Base-by-base conservation (phyloP, 2,113 vertebrate genomes). In the Nasalis larvatus region DNA sequence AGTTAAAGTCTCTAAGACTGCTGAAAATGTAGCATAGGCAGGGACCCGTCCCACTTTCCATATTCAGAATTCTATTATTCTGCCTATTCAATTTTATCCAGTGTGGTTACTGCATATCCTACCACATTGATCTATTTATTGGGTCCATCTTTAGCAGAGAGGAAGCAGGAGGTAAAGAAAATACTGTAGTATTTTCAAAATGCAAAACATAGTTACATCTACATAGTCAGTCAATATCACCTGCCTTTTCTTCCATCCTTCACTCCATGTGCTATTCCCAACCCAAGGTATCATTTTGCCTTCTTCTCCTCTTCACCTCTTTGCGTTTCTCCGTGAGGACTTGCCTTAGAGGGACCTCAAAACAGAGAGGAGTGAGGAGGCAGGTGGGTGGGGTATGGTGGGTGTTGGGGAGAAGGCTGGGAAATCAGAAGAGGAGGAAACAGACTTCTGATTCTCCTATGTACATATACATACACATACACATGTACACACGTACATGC, bases 71-170 rank as follows among this genome's bases (percentile, higher is more conserved):
- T 88, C 81, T 68, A 45, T 52, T 71, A 27, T 74, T 82, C 27
- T 73, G 56, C 42, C 40, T 49, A 40, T 94, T 97, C 73, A n/a
- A 1, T 91, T 88, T 96, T 85, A 58, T 49, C 32, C 68, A 52
- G 71, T 47, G 25, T 66, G 16, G 17, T 37, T 76, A 27, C 13
- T 54, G 93, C 56, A 88, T 89, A 91, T 81, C 30, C 45, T 8
- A 68, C 49, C 13, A 9, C 17, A 17, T 35, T n/a, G 12, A 37
- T 68, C 77, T 54, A 16, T 42, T 56, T 94, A 52, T 69, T 52
- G 37, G 69, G 25, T 77, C 18, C 60, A 8, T 86, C 42, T 84
- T 66, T 73, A 88, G 63, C 17, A 77, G 63, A 86, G 40, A 58
- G 27, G 45, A 96, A 96, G 10, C 18, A 73, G 58, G 30, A 91